Conservation (phyloP, 2,797 vertebrate genomes). For the Fistularia commersonii region DNA sequence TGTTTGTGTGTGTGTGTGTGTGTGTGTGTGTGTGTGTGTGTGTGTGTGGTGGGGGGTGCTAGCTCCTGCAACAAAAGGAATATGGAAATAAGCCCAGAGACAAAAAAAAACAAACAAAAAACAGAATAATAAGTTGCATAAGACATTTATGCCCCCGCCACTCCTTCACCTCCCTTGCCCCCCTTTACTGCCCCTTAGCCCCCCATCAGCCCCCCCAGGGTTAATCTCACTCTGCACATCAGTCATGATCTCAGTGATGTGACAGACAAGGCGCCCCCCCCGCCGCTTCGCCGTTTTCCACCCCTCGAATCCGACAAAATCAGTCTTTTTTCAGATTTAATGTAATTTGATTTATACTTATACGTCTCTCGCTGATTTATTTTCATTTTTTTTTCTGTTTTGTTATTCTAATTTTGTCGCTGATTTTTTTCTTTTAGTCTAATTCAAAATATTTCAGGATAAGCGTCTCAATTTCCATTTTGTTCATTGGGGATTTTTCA, state of each 20-base stretch:
- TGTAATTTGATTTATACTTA: no score
- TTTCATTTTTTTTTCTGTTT: no score
- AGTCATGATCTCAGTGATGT: constrained; percentile 61
- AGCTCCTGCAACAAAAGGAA: constrained; percentile 64
- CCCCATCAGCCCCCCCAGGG: constrained; percentile 9
- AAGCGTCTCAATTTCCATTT: no score
- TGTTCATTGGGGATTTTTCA: no score
- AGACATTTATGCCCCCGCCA: constrained; percentile 49
- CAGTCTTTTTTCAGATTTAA: no score
- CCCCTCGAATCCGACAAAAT: no score
- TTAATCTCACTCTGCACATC: not conserved
- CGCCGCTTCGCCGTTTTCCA: constrained; percentile 16
- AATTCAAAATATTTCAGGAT: no score
- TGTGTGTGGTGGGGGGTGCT: constrained; percentile 48
- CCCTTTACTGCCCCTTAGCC: constrained; percentile 19
- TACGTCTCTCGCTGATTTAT: no score
- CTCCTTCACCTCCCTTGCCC: constrained; percentile 15
- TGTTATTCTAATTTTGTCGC: no score
- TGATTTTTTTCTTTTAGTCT: no score
- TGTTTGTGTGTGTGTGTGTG: no score
- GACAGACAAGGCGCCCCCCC: constrained; percentile 48
- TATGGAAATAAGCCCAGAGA: constrained; percentile 56
- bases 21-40: constrained; percentile 26
- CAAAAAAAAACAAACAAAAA: constrained; percentile 55
- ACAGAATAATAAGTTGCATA: constrained; percentile 70